Evolutionary conservation across 2,113 vertebrate species (phyloP).

Genomic region (Ctenodactylus gundi): DNA sequence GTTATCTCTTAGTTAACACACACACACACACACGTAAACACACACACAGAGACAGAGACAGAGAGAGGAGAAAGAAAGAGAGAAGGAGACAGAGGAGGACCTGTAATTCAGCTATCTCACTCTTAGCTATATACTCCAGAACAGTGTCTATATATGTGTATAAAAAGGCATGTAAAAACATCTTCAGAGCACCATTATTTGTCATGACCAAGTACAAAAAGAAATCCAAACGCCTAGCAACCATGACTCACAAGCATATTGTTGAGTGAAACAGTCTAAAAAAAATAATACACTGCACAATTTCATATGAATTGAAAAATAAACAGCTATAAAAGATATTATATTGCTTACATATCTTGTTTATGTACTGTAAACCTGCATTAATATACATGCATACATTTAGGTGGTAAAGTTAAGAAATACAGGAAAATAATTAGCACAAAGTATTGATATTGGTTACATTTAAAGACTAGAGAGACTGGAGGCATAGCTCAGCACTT

Average conservation of each 20-base stretch:
- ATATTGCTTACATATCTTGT: neutral
- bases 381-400: neutral
- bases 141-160: neutral
- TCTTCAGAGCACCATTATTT: neutral
- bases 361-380: neutral
- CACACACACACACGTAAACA: too few relatives aligned
- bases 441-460: neutral
- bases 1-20: neutral
- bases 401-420: neutral
- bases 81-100: too few relatives aligned
- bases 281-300: neutral
- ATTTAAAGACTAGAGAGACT: neutral
- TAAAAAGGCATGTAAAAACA: neutral
- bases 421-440: neutral
- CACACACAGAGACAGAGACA: too few relatives aligned
- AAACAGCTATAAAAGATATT: too few relatives aligned
- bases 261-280: neutral
- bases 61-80: too few relatives aligned
- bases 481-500: too few relatives aligned
- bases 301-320: neutral
- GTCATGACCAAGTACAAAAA: neutral
- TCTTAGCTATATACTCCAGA: neutral
- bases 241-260: neutral
- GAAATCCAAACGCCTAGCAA: neutral
- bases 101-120: neutral